Percentiles rank a stretch among this genome's conserved stretches.
phyloP scores from a whole-genome alignment of 1,140 invertebrate species.

The Druon quercuslanigerum region DNA sequence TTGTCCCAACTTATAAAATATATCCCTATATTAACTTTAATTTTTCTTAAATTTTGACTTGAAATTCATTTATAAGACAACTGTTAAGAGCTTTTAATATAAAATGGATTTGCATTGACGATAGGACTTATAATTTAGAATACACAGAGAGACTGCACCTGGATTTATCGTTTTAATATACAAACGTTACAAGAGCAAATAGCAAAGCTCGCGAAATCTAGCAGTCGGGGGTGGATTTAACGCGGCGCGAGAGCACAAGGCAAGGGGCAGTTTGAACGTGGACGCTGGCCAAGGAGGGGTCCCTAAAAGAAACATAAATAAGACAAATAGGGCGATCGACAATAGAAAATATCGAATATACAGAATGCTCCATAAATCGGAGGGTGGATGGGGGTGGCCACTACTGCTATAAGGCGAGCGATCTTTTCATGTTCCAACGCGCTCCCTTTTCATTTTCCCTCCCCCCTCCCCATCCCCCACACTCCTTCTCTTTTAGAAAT shows the following conservation, averaged over 20 bases:
- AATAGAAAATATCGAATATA: slow-evolving; percentile 76
- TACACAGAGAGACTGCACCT: background rate
- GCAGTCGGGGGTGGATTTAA: slow-evolving; percentile 54
- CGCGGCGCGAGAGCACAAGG: slow-evolving; percentile 54
- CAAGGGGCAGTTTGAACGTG: slow-evolving; percentile 55
- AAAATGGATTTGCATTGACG: background rate
- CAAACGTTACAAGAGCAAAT: slow-evolving; percentile 43
- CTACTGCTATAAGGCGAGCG: slow-evolving; percentile 63
- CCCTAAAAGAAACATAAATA: slow-evolving; percentile 76
- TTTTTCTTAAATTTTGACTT: no score
- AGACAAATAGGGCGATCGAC: slow-evolving; percentile 74
- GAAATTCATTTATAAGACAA: no score
- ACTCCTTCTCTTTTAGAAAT: slow-evolving; percentile 52
- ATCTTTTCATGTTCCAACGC: slow-evolving; percentile 75
- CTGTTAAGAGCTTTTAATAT: background rate
- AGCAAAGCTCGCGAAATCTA: slow-evolving; percentile 29
- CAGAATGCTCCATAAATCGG: slow-evolving; percentile 74
- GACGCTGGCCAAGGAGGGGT: slow-evolving; percentile 63
- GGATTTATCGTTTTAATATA: slow-evolving; percentile 68
- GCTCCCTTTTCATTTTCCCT: slow-evolving; percentile 60
- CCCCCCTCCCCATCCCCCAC: no score
- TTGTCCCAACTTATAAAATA: no score
- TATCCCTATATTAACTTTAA: no score
- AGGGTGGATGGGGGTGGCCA: slow-evolving; percentile 51
- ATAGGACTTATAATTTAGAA: background rate